Percentiles rank a stretch among this genome's conserved stretches.
phyloP scores from a whole-genome alignment of 2,888 invertebrate species.

The Agrochola macilenta region DNA sequence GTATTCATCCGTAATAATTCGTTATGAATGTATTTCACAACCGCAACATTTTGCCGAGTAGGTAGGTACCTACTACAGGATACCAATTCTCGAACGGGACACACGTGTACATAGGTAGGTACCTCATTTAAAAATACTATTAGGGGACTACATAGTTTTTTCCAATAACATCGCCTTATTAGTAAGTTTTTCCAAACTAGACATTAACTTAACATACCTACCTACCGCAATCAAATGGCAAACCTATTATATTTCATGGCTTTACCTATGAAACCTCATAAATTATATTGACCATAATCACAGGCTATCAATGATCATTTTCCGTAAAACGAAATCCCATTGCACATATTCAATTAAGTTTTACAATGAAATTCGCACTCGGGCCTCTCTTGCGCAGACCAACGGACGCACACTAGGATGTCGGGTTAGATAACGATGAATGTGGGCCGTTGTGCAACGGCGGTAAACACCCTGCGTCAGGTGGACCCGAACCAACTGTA shows the following conservation, averaged over 20 bases:
- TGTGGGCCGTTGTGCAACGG: constrained; percentile 58
- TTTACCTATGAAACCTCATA: neutral
- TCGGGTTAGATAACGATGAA: constrained; percentile 69
- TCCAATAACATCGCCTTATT: neutral
- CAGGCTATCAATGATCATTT: constrained; percentile 29
- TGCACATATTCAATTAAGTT: constrained; percentile 40
- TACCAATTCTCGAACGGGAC: neutral
- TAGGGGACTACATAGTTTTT: too few species aligned
- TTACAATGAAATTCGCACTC: constrained; percentile 49
- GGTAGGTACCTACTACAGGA: neutral
- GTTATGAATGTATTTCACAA: constrained; percentile 1
- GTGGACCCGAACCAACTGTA: constrained; percentile 7
- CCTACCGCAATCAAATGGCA: neutral
- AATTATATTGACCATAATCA: constrained; percentile 32
- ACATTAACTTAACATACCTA: neutral
- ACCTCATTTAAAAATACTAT: neutral
- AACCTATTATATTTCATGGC: neutral
- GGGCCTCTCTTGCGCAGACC: constrained; percentile 65
- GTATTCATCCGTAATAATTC: neutral
- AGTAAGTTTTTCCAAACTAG: neutral
- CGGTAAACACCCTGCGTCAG: constrained; percentile 12
- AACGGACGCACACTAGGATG: constrained; percentile 75
- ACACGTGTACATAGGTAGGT: neutral
- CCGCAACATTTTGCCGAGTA: neutral
- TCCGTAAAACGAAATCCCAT: constrained; percentile 42